These are phyloP conservation scores for Pangasius sanitwongsei DNA, from an alignment of 2,797 vertebrate genomes.

Conservation along the genomic window DNA sequence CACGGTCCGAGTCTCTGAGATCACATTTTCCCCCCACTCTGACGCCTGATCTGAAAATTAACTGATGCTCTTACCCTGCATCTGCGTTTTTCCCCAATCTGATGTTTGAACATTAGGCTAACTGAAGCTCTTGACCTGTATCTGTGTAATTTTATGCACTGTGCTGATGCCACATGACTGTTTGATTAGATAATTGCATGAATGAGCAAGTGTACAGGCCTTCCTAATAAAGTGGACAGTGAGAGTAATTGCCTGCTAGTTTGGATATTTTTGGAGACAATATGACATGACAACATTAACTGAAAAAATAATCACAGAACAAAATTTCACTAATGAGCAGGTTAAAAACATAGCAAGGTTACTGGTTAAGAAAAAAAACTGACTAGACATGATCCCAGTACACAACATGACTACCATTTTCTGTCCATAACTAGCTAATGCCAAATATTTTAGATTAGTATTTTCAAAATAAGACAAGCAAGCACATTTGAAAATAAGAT, in stretches of 20 bases:
- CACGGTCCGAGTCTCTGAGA: background rate
- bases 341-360: background rate
- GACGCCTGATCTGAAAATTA: background rate
- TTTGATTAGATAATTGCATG: background rate
- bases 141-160: background rate
- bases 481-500: background rate
- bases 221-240: background rate
- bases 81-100: background rate
- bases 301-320: background rate
- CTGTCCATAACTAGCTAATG: no score
- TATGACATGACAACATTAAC: background rate
- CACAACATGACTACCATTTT: background rate
- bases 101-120: background rate
- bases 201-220: background rate
- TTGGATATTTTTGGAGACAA: background rate
- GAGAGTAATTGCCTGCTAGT: background rate
- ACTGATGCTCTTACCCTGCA: background rate
- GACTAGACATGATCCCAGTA: background rate
- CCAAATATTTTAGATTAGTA: background rate
- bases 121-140: background rate
- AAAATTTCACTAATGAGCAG: background rate
- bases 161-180: background rate
- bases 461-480: background rate
- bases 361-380: background rate
- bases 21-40: background rate